Base-by-base conservation (phyloP, 2,797 vertebrate genomes). In the Crocodylus rhombifer region DNA sequence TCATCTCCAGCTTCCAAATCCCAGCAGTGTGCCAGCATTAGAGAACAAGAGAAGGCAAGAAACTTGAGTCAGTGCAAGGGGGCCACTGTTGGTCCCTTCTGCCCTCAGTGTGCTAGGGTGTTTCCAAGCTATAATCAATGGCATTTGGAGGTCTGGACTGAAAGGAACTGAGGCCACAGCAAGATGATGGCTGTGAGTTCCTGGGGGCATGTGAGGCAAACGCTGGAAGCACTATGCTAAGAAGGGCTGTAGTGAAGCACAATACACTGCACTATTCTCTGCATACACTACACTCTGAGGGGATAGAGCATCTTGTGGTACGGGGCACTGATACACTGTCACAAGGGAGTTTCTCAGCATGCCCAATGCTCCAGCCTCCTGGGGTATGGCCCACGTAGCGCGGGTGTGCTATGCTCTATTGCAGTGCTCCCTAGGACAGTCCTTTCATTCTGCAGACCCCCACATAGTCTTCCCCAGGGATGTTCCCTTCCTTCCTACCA, bases 1-100 rank as follows among this genome's bases (percentile, higher is more conserved):
- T 62, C 6, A 5, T 78, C 36, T 77, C 26, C 56, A 0, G 13
- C 17, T 30, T 90, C 87, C 64, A 3, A 3, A 57, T 25, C 36
- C 84, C 3, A 5, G 51, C 0, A 0, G 17, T 20, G 13, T 18
- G 61, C 17, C 25, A 58, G 33, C 36, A 10, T 33, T 56, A 7
- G 14, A 4, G n/a, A 20, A n/a, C 51, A 80, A 18, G 14, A 23
- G 13, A 21, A 55, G n/a, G 55, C 16, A 36, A 23, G 6, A 64
- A 77, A 86, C 56, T 9, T 30, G 28, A 28, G 51, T 6, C 36
- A 26, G 69, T 26, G 36, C 69, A 15, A 73, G 36, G 36, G 33
- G 7, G 58, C 14, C 69, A 51, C 69, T 25, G 36, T 42, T 51
- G 14, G 36, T 25, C 14, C 15, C 25, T 51, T 23, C 69, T 16